Base-by-base conservation (phyloP, 64 coral and sea anemone species). In the Montipora sp. region DNA sequence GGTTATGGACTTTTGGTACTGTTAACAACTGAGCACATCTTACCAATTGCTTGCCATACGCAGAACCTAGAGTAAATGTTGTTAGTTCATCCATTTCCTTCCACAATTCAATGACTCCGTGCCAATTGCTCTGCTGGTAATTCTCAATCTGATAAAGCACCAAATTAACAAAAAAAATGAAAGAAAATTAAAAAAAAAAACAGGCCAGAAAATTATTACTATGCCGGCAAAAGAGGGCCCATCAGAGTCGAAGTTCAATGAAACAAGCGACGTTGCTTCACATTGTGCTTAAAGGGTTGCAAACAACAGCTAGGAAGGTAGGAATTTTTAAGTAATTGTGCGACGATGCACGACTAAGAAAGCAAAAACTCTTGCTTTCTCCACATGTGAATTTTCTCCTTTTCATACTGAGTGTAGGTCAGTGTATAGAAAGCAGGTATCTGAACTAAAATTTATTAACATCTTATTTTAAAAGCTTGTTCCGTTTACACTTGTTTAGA, bases 71-170 rank as follows among this genome's bases (percentile, higher is more conserved):
- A 1, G 95, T 79, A 27, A 98, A 94, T 44, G 89, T 83, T 12
- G 89, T 89, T 5, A 94, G 84, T 18, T 98, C 92, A 15, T 94
- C 91, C 95, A 98, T 98, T 87, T 89, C 95, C 14, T 88, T 90
- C n/a, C n/a, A 91, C 22, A 98, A 47, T 20, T 91, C 83, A 36
- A 94, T 87, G 53, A 89, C 47, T 51, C 95, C 95, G 65, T 68
- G 88, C 95, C 95, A 98, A 59, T 13, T 73, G 49, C 70, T 80
- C 7, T 89, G 57, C 47, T 93, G 81, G 85, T 98, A 98, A 13
- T 88, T 59, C 82, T 94, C 92, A 53, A 94, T 47, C 95, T 98
- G 44, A 49, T 68, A 60, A 23, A 53, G 74, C 7, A 66, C 73
- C 23, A 57, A 75, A 8, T 13, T 3, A 85, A 18, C 60, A 45